Base-by-base conservation (phyloP, 2,888 invertebrate genomes). In the Acleris emargana region DNA sequence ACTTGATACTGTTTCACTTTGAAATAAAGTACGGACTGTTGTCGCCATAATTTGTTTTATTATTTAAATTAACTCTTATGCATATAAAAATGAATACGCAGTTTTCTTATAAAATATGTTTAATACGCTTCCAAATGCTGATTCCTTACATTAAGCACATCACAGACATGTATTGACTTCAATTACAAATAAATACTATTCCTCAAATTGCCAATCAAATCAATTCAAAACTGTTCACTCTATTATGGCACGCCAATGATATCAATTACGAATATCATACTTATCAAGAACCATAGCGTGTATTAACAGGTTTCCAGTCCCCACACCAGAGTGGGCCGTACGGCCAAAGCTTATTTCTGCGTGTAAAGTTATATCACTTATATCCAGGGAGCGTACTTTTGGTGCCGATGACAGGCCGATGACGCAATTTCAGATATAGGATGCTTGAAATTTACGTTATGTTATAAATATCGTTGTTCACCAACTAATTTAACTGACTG, bases 151-250 rank as follows among this genome's bases (percentile, higher is more conserved):
- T 76, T 80, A 78, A 82, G 78, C 81, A 82, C 81, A 87, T 87
- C 87, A 87, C 87, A 87, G 87, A 84, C 82, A 84, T 75, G 77
- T 84, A 80, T 83, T 76, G 76, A 78, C 74, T 74, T 76, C 74
- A 73, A 73, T 72, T 79, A 78, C 73, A 74, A 76, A 80, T 81
- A 82, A 78, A 79, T 80, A 80, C 71, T 68, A 69, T 68, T 64
- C 58, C 59, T 69, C 70, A 75, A 73, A 70, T 75, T 76, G 79
- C 78, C 80, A 78, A 76, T 78, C 62, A 32, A 43, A 62, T 61
- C 62, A 67, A 63, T 69, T 45, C 17, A 17, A 55, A 53, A 68
- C 50, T 55, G 42, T 64, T 61, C 25, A 38, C 18, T 42, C 52
- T 52, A 45, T 18, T 61, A 67, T 70, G 68, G 68, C 68, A 64